Evolutionary conservation across 2,113 vertebrate species (phyloP).

Genomic region (Scytalopus superciliaris): DNA sequence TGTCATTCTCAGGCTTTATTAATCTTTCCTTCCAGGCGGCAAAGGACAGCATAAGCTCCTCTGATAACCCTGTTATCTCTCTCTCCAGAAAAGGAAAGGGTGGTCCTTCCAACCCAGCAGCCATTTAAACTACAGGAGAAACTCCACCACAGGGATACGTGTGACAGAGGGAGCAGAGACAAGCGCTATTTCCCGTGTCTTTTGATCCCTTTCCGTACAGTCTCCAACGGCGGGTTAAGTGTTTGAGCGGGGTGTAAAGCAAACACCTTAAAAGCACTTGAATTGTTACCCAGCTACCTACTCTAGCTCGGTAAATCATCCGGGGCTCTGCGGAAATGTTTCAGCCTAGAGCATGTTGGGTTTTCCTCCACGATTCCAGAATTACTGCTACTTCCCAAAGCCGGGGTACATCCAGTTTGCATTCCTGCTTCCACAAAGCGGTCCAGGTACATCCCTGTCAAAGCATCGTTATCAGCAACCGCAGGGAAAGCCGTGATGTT

Average conservation of each 20-base stretch:
- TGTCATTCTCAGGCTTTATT: constrained; percentile 2
- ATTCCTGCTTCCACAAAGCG: not conserved
- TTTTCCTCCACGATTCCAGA: not conserved
- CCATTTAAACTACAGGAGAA: not conserved
- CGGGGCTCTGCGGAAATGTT: not conserved
- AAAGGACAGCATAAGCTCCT: not conserved
- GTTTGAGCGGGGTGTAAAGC: not conserved
- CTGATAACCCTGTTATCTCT: constrained; percentile 59
- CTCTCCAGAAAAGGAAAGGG: constrained; percentile 52
- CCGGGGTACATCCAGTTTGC: not conserved
- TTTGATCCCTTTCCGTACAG: not conserved
- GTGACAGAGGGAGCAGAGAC: not conserved
- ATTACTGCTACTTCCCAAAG: not conserved
- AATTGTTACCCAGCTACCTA: not conserved
- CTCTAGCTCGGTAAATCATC: not conserved
- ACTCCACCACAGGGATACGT: not conserved
- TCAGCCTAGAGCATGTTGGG: not conserved
- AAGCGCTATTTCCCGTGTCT: not conserved
- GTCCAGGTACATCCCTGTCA: not conserved
- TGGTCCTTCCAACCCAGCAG: not conserved
- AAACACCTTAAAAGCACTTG: constrained; percentile 22
- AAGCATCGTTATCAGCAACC: not conserved
- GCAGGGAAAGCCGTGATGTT: not conserved
- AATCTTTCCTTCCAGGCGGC: constrained; percentile 43
- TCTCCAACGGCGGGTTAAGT: not conserved